Conservation (phyloP, 2,797 vertebrate species). For the Sorex maritimensis region DNA sequence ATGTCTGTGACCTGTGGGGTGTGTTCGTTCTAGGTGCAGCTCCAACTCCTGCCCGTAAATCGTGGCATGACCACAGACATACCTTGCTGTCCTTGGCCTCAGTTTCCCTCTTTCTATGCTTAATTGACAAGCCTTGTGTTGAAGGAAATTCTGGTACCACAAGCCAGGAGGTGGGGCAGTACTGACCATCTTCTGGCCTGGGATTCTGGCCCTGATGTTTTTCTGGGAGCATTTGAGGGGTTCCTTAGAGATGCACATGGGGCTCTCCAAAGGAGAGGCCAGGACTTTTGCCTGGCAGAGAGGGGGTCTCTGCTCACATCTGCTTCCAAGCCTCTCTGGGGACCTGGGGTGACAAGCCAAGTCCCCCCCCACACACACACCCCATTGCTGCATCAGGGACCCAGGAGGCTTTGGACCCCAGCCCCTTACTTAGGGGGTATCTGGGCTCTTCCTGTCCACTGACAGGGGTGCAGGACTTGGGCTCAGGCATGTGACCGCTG, state of each 20-base stretch:
- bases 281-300: background rate
- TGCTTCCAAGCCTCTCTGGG: background rate
- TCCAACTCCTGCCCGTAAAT: background rate
- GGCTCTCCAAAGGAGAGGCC: background rate
- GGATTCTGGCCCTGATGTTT: conserved; percentile 26
- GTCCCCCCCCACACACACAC: background rate
- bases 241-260: background rate
- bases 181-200: conserved; percentile 27
- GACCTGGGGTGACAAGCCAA: conserved; percentile 36
- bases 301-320: background rate
- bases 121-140: background rate
- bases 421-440: background rate
- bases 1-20: background rate
- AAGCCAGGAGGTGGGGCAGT: background rate
- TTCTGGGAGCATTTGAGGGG: conserved; percentile 17
- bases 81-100: conserved; percentile 9
- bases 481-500: conserved; percentile 11
- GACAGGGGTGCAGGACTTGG: background rate
- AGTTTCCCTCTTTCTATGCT: conserved; percentile 33
- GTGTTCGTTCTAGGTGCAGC: background rate
- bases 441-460: conserved; percentile 29
- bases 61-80: background rate
- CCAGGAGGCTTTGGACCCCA: background rate
- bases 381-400: background rate
- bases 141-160: background rate